These are phyloP conservation scores for Carassius auratus DNA, from an alignment of 2,113 vertebrate genomes.

Conservation along the genomic window DNA sequence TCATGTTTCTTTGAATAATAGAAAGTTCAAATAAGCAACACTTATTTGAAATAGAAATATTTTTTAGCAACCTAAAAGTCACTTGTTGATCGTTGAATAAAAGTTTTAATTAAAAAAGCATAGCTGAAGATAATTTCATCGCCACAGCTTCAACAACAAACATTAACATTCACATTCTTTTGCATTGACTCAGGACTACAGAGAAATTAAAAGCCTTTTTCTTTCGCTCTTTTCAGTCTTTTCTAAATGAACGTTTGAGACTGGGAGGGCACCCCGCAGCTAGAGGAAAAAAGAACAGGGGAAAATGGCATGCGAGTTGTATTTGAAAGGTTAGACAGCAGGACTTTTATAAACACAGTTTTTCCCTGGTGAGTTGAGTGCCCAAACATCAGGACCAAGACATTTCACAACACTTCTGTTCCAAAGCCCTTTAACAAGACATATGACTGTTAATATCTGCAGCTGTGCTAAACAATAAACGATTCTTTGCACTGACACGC, in stretches of 20 bases:
- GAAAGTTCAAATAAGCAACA: too few species aligned
- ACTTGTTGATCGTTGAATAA: neutral
- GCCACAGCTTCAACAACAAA: neutral
- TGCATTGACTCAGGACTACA: neutral
- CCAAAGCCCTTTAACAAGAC: neutral
- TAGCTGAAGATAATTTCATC: neutral
- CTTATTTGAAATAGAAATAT: too few species aligned
- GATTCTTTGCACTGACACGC: neutral
- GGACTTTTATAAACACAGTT: slow-evolving; percentile 16
- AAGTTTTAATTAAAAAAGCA: neutral
- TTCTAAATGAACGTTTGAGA: neutral
- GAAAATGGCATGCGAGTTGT: neutral
- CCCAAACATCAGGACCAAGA: neutral
- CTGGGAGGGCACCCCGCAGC: neutral
- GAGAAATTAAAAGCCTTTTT: slow-evolving; percentile 3
- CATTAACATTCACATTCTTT: neutral
- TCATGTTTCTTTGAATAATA: too few species aligned
- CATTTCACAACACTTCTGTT: neutral
- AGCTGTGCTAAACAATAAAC: neutral
- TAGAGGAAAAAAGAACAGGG: slow-evolving; percentile 5
- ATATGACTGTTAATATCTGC: neutral
- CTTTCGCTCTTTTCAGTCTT: slow-evolving; percentile 7
- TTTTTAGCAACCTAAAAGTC: neutral
- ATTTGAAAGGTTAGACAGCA: slow-evolving; percentile 23
- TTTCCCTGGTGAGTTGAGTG: slow-evolving; percentile 6